Conservation (phyloP, 2,797 vertebrate species). For the Acestrorhynchus altus region DNA sequence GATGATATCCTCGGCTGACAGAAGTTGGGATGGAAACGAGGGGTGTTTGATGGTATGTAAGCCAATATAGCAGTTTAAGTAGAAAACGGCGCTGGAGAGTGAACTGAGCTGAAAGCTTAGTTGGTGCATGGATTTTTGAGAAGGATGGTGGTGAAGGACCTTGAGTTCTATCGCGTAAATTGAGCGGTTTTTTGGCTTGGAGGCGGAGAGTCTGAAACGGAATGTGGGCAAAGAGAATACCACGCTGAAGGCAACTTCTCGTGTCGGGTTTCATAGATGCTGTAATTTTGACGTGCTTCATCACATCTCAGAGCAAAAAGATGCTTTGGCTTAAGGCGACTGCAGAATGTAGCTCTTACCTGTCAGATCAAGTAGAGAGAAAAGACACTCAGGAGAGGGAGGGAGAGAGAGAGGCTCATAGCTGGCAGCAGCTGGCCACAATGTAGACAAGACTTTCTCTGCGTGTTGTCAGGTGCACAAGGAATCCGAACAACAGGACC, state of each 20-base stretch:
- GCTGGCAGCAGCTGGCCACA: conserved; percentile 32
- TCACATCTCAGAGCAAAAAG: neutral
- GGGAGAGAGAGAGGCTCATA: conserved; percentile 1
- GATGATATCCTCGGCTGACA: neutral
- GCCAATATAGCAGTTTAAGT: neutral
- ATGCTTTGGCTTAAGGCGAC: neutral
- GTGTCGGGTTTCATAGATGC: neutral
- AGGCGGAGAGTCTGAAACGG: neutral
- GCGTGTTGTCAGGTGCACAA: conserved; percentile 2
- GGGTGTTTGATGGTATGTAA: neutral
- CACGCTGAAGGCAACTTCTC: neutral
- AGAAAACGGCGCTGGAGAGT: neutral
- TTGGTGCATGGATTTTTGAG: neutral
- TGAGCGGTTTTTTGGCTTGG: neutral
- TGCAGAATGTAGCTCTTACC: neutral
- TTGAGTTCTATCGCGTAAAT: neutral
- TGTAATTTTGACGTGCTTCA: neutral
- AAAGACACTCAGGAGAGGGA: conserved; percentile 59
- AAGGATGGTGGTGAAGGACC: neutral
- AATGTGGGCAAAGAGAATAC: neutral
- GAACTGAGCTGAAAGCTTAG: neutral
- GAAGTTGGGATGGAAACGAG: neutral
- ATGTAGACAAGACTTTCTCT: conserved; percentile 33
- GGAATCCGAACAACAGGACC: conserved; percentile 25
- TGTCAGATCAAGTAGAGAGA: conserved; percentile 42